These are phyloP conservation scores for Beris morrisii DNA, from an alignment of 2,888 invertebrate species.

Conservation along the genomic window DNA sequence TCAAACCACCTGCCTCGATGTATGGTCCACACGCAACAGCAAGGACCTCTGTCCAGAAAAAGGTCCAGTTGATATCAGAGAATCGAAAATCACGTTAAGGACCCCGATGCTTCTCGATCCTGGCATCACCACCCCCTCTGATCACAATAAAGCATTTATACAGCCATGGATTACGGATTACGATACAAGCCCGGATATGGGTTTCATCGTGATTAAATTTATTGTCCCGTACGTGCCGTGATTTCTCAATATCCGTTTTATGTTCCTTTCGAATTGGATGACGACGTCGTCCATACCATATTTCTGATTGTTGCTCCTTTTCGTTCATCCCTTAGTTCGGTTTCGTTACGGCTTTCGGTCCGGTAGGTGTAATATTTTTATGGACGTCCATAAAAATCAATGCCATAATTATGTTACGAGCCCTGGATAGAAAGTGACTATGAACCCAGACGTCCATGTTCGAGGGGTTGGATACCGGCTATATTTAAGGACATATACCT, in stretches of 20 bases:
- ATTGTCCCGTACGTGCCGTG: constrained; percentile 36
- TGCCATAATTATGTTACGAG: constrained; percentile 34
- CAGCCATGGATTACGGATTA: constrained; percentile 34
- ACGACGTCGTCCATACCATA: constrained; percentile 4
- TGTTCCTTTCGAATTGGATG: neutral
- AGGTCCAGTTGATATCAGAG: neutral
- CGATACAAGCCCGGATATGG: constrained; percentile 31
- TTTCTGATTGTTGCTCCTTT: constrained; percentile 35
- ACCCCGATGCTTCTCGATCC: neutral
- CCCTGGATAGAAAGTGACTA: constrained; percentile 13
- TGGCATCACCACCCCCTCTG: neutral
- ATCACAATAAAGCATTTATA: constrained; percentile 12
- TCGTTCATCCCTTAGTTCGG: neutral
- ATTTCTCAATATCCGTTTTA: constrained; percentile 25
- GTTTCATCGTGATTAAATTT: constrained; percentile 38
- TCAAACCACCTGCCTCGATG: too few species aligned
- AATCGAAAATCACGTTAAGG: constrained; percentile 6
- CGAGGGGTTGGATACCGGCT: neutral
- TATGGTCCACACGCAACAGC: too few species aligned
- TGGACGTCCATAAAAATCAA: constrained; percentile 35
- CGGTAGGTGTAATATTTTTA: constrained; percentile 33
- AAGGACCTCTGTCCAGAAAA: too few species aligned
- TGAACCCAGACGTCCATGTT: constrained; percentile 8
- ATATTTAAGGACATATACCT: neutral
- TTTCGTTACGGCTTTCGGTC: constrained; percentile 20